phyloP scores from a whole-genome alignment of 2,797 vertebrate genomes.

The Silurus lanzhouensis region DNA sequence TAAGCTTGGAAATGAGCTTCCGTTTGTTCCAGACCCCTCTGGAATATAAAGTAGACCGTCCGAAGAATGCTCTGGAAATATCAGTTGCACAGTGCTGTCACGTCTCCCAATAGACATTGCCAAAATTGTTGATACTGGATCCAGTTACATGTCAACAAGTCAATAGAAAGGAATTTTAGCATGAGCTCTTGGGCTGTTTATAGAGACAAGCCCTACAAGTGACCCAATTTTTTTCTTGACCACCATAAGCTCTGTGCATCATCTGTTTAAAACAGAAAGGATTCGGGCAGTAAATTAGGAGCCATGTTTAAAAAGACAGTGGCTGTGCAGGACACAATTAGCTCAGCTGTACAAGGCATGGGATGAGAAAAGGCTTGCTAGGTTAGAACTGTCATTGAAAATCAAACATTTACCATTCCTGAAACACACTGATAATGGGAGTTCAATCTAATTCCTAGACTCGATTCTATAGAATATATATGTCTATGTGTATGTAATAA shows the following conservation, averaged over 20 bases:
- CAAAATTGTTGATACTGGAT: slow-evolving; percentile 48
- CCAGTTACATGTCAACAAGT: slow-evolving; percentile 56
- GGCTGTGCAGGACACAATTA: background rate
- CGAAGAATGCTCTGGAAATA: slow-evolving; percentile 24
- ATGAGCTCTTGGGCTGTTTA: slow-evolving; percentile 13
- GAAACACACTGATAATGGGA: background rate
- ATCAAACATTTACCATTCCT: background rate
- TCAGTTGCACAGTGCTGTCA: slow-evolving; percentile 21
- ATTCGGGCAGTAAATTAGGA: background rate
- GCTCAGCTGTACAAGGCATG: background rate
- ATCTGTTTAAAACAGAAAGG: background rate
- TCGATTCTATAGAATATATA: background rate
- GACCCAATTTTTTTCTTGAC: slow-evolving; percentile 11
- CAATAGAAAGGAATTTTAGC: slow-evolving; percentile 42
- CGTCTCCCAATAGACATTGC: slow-evolving; percentile 6
- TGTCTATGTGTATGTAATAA: too few relatives aligned
- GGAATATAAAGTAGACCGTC: slow-evolving; percentile 14
- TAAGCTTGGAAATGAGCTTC: slow-evolving; percentile 12
- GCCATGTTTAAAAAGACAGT: background rate
- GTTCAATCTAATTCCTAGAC: background rate
- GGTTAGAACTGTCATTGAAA: background rate
- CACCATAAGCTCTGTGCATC: background rate
- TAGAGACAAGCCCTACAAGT: background rate
- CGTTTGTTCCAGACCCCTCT: slow-evolving; percentile 55
- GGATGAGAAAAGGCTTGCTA: background rate